Conservation (phyloP, 1,140 invertebrate species). For the Ips nitidus region DNA sequence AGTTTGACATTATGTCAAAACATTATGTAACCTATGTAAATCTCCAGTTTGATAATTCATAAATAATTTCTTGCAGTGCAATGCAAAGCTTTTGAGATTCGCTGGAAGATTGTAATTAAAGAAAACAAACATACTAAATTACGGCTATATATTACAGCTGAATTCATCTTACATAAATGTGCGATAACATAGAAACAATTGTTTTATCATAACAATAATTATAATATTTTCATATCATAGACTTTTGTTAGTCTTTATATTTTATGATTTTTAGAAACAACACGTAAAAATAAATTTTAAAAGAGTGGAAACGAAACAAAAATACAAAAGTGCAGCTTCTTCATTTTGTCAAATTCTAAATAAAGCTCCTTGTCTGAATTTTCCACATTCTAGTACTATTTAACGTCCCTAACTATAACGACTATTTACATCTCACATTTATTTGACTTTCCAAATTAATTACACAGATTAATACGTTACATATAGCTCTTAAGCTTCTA, state of each 20-base stretch:
- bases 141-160: background rate
- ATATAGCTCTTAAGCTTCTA: slow-evolving; percentile 10
- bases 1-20: too few species aligned
- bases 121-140: background rate
- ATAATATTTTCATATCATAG: background rate
- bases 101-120: too few species aligned
- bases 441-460: slow-evolving; percentile 14
- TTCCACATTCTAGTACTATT: slow-evolving; percentile 8
- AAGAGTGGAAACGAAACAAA: too few species aligned
- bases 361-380: background rate
- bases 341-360: too few species aligned
- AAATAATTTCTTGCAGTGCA: too few species aligned
- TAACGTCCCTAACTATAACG: slow-evolving; percentile 18
- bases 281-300: too few species aligned
- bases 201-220: background rate
- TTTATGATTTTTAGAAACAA: too few species aligned
- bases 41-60: too few species aligned
- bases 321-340: too few species aligned
- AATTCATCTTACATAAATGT: background rate
- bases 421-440: slow-evolving; percentile 21
- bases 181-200: background rate
- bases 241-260: too few species aligned
- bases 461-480: slow-evolving; percentile 7
- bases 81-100: too few species aligned
- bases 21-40: too few species aligned